Percentiles rank a stretch among this genome's conserved stretches.
These are phyloP conservation scores for Dicyrtoma fusca DNA, from an alignment of 2,888 invertebrate species.

Conservation along the genomic window DNA sequence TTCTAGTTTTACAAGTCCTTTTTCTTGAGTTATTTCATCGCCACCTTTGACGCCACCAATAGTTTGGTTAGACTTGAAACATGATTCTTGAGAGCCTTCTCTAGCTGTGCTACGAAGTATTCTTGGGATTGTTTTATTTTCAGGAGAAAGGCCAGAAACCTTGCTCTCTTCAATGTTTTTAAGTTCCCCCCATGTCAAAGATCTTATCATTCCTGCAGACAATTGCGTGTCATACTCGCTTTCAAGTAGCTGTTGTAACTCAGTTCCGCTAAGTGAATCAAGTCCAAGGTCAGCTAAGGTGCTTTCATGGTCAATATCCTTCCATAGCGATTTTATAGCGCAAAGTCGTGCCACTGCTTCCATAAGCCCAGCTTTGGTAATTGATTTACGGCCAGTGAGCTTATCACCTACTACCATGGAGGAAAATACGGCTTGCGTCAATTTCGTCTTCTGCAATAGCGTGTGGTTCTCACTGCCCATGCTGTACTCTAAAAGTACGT, in stretches of 20 bases:
- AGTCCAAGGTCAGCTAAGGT: slow-evolving; percentile 63
- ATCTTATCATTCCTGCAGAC: slow-evolving; percentile 63
- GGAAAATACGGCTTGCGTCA: slow-evolving; percentile 64
- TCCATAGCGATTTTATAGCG: background rate
- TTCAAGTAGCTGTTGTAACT: slow-evolving; percentile 64
- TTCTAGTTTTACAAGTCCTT: no score
- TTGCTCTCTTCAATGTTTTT: slow-evolving; percentile 18
- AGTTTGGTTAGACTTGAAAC: no score
- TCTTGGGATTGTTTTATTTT: slow-evolving; percentile 13
- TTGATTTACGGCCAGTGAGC: no score
- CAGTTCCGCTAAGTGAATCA: slow-evolving; percentile 66
- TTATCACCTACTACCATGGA: slow-evolving; percentile 64
- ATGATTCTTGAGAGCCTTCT: background rate
- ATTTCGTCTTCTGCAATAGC: slow-evolving; percentile 50
- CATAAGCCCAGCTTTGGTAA: slow-evolving; percentile 56
- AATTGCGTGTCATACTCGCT: slow-evolving; percentile 63
- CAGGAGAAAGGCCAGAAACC: no score
- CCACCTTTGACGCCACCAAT: no score
- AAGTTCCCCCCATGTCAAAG: slow-evolving; percentile 10
- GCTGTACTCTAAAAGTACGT: slow-evolving; percentile 68
- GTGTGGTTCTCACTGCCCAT: slow-evolving; percentile 66
- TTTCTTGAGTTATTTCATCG: no score
- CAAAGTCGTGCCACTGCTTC: no score
- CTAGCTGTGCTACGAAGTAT: background rate
- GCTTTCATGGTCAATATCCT: slow-evolving; percentile 57